phyloP scores from a whole-genome alignment of 2,797 vertebrate genomes.

The Premnoplex brunnescens region DNA sequence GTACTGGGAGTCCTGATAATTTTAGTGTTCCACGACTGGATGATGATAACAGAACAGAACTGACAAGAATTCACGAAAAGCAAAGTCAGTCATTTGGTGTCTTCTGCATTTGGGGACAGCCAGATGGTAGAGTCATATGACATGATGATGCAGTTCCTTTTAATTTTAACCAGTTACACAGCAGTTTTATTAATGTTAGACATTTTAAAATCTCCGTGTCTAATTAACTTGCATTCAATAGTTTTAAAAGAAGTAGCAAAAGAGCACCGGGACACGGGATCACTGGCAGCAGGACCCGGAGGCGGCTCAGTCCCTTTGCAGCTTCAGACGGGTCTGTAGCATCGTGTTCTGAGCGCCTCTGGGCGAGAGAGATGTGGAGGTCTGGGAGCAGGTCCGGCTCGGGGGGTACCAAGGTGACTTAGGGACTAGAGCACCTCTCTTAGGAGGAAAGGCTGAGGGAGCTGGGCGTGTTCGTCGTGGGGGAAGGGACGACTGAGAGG shows the following conservation, averaged over 20 bases:
- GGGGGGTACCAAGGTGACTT: background rate
- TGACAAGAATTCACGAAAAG: background rate
- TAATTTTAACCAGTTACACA: background rate
- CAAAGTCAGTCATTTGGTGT: background rate
- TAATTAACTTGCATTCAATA: background rate
- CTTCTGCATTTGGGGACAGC: background rate
- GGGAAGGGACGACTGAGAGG: background rate
- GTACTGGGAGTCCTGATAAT: background rate
- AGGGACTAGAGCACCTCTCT: background rate
- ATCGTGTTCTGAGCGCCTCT: background rate
- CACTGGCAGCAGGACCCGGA: background rate
- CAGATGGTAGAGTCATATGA: background rate
- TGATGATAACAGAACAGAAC: background rate
- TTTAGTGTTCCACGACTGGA: background rate
- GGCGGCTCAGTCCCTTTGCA: background rate
- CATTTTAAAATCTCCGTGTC: background rate
- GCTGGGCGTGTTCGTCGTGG: background rate
- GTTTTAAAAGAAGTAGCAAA: background rate
- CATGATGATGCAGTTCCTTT: background rate
- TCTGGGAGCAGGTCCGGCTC: background rate
- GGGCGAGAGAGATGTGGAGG: background rate
- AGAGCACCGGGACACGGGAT: background rate
- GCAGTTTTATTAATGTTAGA: background rate
- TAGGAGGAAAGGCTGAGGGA: background rate
- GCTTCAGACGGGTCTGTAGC: too few relatives aligned